Percentiles rank a stretch among this genome's conserved stretches.
These are phyloP conservation scores for Platichthys flesus DNA, from an alignment of 2,113 vertebrate genomes.

Conservation along the genomic window DNA sequence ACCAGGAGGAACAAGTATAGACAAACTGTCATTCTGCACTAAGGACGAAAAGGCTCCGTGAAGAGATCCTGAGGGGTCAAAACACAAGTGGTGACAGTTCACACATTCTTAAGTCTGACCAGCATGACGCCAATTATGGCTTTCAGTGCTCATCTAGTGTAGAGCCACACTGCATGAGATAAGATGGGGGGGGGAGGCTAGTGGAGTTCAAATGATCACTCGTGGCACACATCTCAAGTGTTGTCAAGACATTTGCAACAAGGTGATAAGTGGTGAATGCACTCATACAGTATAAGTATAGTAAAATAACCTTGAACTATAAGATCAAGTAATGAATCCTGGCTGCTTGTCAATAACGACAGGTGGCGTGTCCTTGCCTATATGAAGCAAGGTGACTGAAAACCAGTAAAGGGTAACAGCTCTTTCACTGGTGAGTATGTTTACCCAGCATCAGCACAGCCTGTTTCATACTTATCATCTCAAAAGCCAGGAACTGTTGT, in stretches of 20 bases:
- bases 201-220: constrained; percentile 12
- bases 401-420: constrained; percentile 35
- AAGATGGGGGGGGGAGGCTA: constrained; percentile 22
- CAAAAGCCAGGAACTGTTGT: constrained; percentile 24
- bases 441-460: constrained; percentile 35
- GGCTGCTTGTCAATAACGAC: constrained; percentile 28
- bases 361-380: constrained; percentile 27
- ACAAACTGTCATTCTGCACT: constrained; percentile 7
- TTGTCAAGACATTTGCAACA: constrained; percentile 8
- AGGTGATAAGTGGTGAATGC: background rate
- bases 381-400: constrained; percentile 38
- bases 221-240: background rate
- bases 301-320: background rate
- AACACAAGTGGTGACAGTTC: constrained; percentile 32
- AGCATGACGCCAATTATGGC: constrained; percentile 24
- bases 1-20: constrained; percentile 32
- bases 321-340: constrained; percentile 10
- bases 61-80: constrained; percentile 2
- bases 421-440: constrained; percentile 30
- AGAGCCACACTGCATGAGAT: constrained; percentile 32
- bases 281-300: background rate
- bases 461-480: constrained; percentile 33
- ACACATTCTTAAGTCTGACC: constrained; percentile 29
- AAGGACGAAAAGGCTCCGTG: background rate
- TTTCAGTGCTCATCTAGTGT: constrained; percentile 8